These are phyloP conservation scores for Alouatta palliata DNA, from an alignment of 2,113 vertebrate species.

Conservation along the genomic window DNA sequence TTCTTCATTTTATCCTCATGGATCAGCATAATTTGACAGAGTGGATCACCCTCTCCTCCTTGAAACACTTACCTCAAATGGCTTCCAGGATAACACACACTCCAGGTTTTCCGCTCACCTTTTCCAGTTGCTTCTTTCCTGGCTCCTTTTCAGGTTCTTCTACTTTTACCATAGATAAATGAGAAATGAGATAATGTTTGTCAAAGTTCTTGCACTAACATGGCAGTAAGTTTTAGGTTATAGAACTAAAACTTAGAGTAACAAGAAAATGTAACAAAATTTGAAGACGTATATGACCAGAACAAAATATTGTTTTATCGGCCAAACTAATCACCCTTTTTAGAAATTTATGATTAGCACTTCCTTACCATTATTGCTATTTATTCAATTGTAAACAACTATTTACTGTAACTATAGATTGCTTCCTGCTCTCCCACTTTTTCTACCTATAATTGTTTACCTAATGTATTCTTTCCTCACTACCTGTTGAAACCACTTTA, in stretches of 20 bases:
- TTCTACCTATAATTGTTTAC: background rate
- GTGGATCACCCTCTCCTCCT: background rate
- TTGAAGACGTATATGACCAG: background rate
- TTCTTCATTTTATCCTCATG: background rate
- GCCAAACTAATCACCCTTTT: background rate
- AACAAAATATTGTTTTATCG: slow-evolving; percentile 7
- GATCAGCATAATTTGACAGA: background rate
- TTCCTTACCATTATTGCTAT: background rate
- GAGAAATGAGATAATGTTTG: slow-evolving; percentile 18
- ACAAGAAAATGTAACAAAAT: background rate
- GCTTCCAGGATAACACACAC: background rate
- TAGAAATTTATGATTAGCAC: background rate
- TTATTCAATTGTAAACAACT: background rate
- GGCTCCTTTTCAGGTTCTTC: slow-evolving; percentile 14
- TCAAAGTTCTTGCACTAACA: background rate
- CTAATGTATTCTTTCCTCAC: background rate
- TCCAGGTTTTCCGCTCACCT: background rate
- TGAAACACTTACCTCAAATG: slow-evolving; percentile 13
- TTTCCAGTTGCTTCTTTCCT: background rate
- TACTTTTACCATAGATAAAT: background rate
- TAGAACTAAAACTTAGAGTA: slow-evolving; percentile 10
- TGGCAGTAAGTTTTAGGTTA: background rate
- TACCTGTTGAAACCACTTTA: background rate
- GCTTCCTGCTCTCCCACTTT: background rate
- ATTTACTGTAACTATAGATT: background rate